A percentile compares a stretch with the other conserved stretches of the same genome.
Conservation (phyloP, 2,113 vertebrate species). For the Laticauda colubrina region DNA sequence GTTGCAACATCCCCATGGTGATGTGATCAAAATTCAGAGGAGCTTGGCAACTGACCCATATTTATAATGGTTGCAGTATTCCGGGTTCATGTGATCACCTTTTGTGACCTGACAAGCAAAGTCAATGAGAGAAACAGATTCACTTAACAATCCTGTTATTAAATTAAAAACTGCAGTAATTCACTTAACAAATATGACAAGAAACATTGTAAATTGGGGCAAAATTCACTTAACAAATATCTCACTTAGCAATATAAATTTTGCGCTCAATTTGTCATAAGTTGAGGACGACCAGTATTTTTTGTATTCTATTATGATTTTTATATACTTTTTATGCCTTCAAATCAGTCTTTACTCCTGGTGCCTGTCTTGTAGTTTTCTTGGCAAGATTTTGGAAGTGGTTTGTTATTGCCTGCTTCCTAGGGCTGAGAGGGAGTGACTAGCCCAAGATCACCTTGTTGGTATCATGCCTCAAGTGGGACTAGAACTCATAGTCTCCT, state of each 20-base stretch:
- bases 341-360: not conserved
- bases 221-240: not conserved
- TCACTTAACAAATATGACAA: not conserved
- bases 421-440: not conserved
- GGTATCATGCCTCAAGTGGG: not conserved
- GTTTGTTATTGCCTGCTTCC: not conserved
- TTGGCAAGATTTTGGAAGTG: not conserved
- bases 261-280: not conserved
- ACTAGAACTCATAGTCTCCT: not conserved
- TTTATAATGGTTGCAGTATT: not conserved
- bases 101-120: not conserved
- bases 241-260: not conserved
- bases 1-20: not conserved
- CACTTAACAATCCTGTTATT: not conserved
- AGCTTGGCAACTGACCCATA: not conserved
- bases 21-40: not conserved
- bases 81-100: not conserved
- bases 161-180: not conserved
- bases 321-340: not conserved
- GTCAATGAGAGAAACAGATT: not conserved
- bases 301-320: not conserved
- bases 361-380: not conserved
- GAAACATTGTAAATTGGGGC: not conserved
- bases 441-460: not conserved
- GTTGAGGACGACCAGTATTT: not conserved